A percentile compares a stretch with the other conserved stretches of the same genome.
Conservation (phyloP, 2,888 invertebrate genomes). For the Chironomus riparius region DNA sequence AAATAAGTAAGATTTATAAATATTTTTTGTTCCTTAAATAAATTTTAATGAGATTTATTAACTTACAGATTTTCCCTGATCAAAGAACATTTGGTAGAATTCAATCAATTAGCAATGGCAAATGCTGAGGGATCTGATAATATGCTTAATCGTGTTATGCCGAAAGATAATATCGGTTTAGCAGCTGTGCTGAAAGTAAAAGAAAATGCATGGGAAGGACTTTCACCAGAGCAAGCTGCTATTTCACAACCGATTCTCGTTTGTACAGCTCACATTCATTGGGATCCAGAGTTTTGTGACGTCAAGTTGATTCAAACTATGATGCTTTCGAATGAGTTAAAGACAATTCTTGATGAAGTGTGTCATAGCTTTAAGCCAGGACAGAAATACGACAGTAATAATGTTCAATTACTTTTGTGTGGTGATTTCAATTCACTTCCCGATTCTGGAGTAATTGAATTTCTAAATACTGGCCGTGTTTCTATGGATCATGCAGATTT, state of each 20-base stretch:
- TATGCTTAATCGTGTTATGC: constrained; percentile 98
- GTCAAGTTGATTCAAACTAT: constrained; percentile 98
- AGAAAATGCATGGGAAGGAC: constrained; percentile 86
- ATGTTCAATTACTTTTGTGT: constrained; percentile 87
- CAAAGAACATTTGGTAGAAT: constrained; percentile 94
- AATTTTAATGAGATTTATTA: constrained; percentile 24
- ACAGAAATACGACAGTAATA: constrained; percentile 61
- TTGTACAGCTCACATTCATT: constrained; percentile 98
- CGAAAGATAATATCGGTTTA: constrained; percentile 96
- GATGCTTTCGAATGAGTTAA: constrained; percentile 94
- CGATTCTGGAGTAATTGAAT: constrained; percentile 96
- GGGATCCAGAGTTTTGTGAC: constrained; percentile 99
- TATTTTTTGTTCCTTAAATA: not conserved
- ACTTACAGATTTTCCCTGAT: constrained; percentile 78
- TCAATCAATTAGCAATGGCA: constrained; percentile 97
- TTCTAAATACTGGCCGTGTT: constrained; percentile 82
- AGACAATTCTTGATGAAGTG: constrained; percentile 77
- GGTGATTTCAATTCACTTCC: constrained; percentile 98
- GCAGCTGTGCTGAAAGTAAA: constrained; percentile 92
- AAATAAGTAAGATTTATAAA: constrained; percentile 55
- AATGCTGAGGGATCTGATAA: constrained; percentile 97
- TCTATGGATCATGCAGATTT: constrained; percentile 90
- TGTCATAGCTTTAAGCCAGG: constrained; percentile 67
- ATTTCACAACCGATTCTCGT: constrained; percentile 81
- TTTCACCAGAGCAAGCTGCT: constrained; percentile 66